A percentile compares a stretch with the other conserved stretches of the same genome.
phyloP scores from a whole-genome alignment of 2,888 invertebrate genomes.

The Dasysyrphus albostriatus region DNA sequence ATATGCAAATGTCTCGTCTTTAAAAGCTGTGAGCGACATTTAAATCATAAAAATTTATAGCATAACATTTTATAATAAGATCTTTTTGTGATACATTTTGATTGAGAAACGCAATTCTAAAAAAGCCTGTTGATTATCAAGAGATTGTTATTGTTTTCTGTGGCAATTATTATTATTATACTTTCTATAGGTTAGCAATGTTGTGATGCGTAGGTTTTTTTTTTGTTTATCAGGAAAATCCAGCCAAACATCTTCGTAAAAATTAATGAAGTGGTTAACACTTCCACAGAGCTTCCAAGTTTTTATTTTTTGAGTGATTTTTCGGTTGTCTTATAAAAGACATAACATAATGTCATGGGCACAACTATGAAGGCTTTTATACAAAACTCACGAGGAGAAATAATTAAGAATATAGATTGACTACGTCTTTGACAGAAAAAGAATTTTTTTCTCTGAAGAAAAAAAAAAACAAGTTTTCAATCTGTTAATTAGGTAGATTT shows the following conservation, averaged over 20 bases:
- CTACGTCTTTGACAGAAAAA: not conserved
- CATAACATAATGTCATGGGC: slow-evolving; percentile 1
- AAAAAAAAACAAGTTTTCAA: not conserved
- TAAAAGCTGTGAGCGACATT: not conserved
- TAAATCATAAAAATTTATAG: slow-evolving; percentile 14
- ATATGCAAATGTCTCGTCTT: not conserved
- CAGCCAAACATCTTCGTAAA: not conserved
- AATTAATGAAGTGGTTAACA: not conserved
- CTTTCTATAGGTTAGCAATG: not conserved
- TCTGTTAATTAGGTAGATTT: not conserved
- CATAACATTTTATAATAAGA: not conserved
- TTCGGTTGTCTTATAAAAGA: not conserved
- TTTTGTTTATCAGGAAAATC: not conserved
- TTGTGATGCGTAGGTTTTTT: not conserved
- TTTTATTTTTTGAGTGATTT: not conserved
- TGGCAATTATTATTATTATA: not conserved
- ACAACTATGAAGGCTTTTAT: slow-evolving; percentile 9
- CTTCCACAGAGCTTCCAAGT: not conserved
- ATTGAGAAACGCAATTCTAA: not conserved
- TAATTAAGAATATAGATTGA: slow-evolving; percentile 16
- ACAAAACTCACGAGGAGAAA: not conserved
- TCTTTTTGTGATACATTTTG: not conserved
- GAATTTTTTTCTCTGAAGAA: not conserved
- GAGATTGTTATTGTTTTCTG: not conserved
- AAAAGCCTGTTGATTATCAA: not conserved